These are phyloP conservation scores for Nudaria mundana DNA, from an alignment of 2,888 invertebrate species.

Conservation along the genomic window DNA sequence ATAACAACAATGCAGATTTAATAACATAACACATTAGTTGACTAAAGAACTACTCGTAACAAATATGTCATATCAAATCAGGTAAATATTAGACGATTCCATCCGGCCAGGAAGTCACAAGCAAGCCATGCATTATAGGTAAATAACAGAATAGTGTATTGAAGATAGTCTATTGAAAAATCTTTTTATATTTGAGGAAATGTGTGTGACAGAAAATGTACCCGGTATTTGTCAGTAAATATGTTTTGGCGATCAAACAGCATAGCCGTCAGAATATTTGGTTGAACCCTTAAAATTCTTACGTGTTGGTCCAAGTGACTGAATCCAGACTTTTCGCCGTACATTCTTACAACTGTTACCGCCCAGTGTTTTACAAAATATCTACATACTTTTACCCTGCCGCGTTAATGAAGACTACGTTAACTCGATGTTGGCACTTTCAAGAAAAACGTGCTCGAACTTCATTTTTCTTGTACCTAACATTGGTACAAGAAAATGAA, in stretches of 20 bases:
- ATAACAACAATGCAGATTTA: too few species aligned
- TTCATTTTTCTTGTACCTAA: too few species aligned
- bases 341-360: too few species aligned
- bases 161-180: too few species aligned
- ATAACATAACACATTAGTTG: neutral
- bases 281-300: slow-evolving; percentile 61
- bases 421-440: too few species aligned
- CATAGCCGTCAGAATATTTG: slow-evolving; percentile 74
- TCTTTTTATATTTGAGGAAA: slow-evolving; percentile 20
- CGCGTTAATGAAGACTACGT: too few species aligned
- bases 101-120: neutral
- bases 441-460: too few species aligned
- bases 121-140: neutral
- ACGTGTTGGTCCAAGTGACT: slow-evolving; percentile 32
- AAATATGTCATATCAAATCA: neutral
- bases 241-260: slow-evolving; percentile 77
- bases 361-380: too few species aligned
- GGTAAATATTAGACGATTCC: neutral
- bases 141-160: neutral
- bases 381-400: too few species aligned
- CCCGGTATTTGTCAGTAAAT: slow-evolving; percentile 70
- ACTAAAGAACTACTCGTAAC: neutral
- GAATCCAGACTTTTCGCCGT: slow-evolving; percentile 6
- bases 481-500: too few species aligned
- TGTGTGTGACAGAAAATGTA: slow-evolving; percentile 39